Percentiles rank a stretch among this genome's conserved stretches.
Evolutionary conservation across 1,140 invertebrate genomes (phyloP).

Genomic region (Stegodyphus mimosarum): DNA sequence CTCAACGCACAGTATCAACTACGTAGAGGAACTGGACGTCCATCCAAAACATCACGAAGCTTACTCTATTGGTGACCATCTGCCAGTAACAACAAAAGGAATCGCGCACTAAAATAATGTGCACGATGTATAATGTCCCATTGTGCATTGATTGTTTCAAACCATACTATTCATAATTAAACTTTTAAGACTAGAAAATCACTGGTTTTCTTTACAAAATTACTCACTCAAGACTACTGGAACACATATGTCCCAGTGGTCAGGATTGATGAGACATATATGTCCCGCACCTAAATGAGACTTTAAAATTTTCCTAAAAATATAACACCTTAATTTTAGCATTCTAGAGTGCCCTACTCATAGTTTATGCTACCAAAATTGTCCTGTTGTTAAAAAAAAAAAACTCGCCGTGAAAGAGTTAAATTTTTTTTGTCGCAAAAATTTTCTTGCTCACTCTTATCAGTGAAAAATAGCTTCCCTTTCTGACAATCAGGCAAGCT

Average conservation of each 20-base stretch:
- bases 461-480: no score
- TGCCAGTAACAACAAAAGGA: slow-evolving; percentile 15
- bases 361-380: slow-evolving; percentile 16
- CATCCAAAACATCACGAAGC: slow-evolving; percentile 59
- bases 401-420: slow-evolving; percentile 13
- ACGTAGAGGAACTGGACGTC: slow-evolving; percentile 38
- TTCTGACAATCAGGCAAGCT: no score
- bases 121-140: slow-evolving; percentile 40
- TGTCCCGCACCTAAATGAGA: slow-evolving; percentile 2
- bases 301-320: slow-evolving; percentile 5
- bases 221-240: slow-evolving; percentile 22
- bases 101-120: slow-evolving; percentile 41
- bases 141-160: slow-evolving; percentile 52
- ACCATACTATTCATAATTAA: slow-evolving; percentile 60
- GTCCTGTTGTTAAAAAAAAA: slow-evolving; percentile 5
- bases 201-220: slow-evolving; percentile 20
- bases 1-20: slow-evolving; percentile 36
- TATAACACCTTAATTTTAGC: slow-evolving; percentile 10
- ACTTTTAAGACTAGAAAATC: slow-evolving; percentile 28
- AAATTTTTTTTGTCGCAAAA: no score
- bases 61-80: slow-evolving; percentile 59
- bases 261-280: slow-evolving; percentile 8
- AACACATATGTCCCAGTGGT: slow-evolving; percentile 9
- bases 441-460: no score
- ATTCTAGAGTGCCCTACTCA: slow-evolving; percentile 1